Percentiles rank a stretch among this genome's conserved stretches.
phyloP scores from a whole-genome alignment of 2,113 vertebrate genomes.

The Psittacus erithacus region DNA sequence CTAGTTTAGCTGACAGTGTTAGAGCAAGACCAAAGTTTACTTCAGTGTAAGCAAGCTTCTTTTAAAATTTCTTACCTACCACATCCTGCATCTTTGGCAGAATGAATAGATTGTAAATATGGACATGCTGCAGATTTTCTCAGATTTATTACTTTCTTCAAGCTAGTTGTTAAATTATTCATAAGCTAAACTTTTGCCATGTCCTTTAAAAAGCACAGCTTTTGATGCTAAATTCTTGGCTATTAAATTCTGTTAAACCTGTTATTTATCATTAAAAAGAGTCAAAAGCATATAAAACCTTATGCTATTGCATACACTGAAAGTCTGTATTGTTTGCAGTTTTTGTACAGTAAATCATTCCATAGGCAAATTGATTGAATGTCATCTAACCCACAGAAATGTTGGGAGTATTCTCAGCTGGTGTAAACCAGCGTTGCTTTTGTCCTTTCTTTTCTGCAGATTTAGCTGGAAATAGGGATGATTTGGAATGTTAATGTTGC shows the following conservation, averaged over 20 bases:
- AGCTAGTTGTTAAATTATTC: not conserved
- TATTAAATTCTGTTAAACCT: not conserved
- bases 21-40: not conserved
- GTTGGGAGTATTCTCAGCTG: not conserved
- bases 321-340: conserved; percentile 22
- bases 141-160: not conserved
- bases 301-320: not conserved
- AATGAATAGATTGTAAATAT: not conserved
- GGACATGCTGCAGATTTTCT: not conserved
- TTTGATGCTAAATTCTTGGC: not conserved
- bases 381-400: not conserved
- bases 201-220: not conserved
- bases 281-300: not conserved
- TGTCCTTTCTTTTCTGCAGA: conserved; percentile 27
- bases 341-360: not conserved
- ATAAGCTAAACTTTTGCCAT: not conserved
- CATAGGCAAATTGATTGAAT: conserved; percentile 1
- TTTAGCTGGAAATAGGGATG: conserved; percentile 12
- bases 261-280: not conserved
- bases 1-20: not conserved
- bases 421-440: conserved; percentile 41
- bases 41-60: not conserved
- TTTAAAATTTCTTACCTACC: not conserved
- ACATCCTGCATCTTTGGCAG: not conserved
- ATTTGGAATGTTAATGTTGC: conserved; percentile 43